Base-by-base conservation (phyloP, 2,113 vertebrate genomes). In the Tenebrosternarchus preto region DNA sequence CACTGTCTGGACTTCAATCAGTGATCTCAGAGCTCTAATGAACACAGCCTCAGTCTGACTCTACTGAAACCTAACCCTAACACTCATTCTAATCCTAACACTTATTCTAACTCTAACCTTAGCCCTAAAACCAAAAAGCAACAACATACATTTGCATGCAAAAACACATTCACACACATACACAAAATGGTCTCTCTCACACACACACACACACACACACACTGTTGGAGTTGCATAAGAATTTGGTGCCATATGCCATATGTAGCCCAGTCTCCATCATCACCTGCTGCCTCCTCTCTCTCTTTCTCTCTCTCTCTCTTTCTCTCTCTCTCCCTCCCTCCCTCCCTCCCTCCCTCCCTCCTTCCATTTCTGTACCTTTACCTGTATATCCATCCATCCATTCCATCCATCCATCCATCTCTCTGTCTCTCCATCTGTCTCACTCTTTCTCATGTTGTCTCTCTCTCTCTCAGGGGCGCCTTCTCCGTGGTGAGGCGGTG, bases 401-500 rank as follows among this genome's bases (percentile, higher is more conserved):
- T 63, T 59, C 64, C 29, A 20, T 59, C 56, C 84, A 85, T 86
- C 63, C 84, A 12, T 66, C 88, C 89, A 82, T 93, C 83, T 81
- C 17, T 78, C 90, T 93, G 94, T 76, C 88, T 50, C 29, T 68
- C 64, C n/a, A 31, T 68, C 64, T 29, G 25, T 17, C 61, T 17
- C 25, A 16, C 61, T 17, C 69, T 64, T 71, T 43, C 31, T 59
- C 56, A 84, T 85, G 86, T 63, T 84, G 12, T 69, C 88, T 89
- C 82, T 93, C 83, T 82, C 17, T 79, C 90, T 93, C 94, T 76
- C 88, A 99, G 97, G 92, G 97, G 97, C 24, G 97, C 97, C 0
- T 99, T 99, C 89, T 99, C 97, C 56, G 94, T 99, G 86, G 97
- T 99, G 83, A 95, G 96, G 85, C 94, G 97, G 86, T 98, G 97